Base-by-base conservation (phyloP, 2,888 invertebrate species). In the Copidosoma aretas region DNA sequence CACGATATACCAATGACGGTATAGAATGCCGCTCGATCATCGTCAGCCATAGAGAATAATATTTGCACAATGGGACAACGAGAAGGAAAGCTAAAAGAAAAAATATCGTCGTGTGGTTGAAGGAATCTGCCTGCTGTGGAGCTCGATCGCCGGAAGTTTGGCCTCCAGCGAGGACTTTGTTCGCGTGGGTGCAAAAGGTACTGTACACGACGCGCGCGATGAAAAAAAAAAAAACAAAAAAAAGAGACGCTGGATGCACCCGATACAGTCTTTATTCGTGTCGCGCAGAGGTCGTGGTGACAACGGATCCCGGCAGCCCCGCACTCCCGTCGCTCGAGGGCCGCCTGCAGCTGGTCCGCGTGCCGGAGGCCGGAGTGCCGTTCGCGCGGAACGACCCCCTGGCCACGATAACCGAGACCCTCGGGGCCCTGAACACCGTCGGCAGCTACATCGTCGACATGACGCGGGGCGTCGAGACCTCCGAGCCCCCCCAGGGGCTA, bases 391-490 rank as follows among this genome's bases (percentile, higher is more conserved):
- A 74, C 8, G 83, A 84, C 62, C 81, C 87, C 1, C 77, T 88
- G 66, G 79, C 84, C 62, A 86, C 85, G 61, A 87, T 88, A 71
- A 86, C 88, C 1, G 89, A 89, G 80, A 89, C 89, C 1, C 80
- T 89, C 5, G 94, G 94, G 43, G 94, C 94, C 4, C 87, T 95
- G 19, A 94, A 94, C 75, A 93, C 94, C 1, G 92, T 95, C 0
- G 94, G 94, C 0, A 90, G 91, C 79, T 93, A 93, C 80, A 87
- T 95, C 73, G 93, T 95, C 0, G 93, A 93, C 77, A 92, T 93
- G 87, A 93, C 91, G 0, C 84, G 90, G 12, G 85, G 84, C 12
- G 81, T 81, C 21, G 78, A 77, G 21, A 79, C 80, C 0, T 78
- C 79, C 43, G 80, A 79, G 65, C 82, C 83, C 1, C 84, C 88